phyloP scores from a whole-genome alignment of 2,888 invertebrate genomes.

The Entomobrya multifasciata region DNA sequence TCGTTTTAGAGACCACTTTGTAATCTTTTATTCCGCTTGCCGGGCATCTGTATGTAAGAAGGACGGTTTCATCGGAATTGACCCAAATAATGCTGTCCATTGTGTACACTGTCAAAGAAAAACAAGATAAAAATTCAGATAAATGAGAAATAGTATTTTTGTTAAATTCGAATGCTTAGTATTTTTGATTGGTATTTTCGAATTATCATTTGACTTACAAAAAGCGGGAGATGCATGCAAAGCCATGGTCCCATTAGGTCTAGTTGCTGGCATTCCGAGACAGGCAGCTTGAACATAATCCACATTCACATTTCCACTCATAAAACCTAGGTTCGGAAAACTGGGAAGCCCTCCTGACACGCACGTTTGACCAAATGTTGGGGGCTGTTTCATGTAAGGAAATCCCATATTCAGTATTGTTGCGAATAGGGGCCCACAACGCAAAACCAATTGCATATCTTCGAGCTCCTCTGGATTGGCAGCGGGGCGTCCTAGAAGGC shows the following conservation, averaged over 20 bases:
- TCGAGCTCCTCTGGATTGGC: slow-evolving; percentile 44
- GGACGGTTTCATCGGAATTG: slow-evolving; percentile 40
- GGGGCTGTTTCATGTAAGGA: slow-evolving; percentile 45
- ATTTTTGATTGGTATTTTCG: too few relatives aligned
- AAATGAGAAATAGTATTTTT: too few relatives aligned
- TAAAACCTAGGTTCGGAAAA: slow-evolving; percentile 48
- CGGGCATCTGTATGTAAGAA: slow-evolving; percentile 55
- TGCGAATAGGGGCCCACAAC: slow-evolving; percentile 51
- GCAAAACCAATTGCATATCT: slow-evolving; percentile 53
- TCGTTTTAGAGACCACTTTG: slow-evolving; percentile 62
- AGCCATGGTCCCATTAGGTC: slow-evolving; percentile 56
- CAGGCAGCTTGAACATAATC: slow-evolving; percentile 63
- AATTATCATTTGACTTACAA: slow-evolving; percentile 44
- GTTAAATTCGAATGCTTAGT: too few relatives aligned
- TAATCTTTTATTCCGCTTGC: slow-evolving; percentile 55
- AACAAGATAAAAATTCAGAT: too few relatives aligned
- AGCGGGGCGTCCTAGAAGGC: slow-evolving; percentile 56
- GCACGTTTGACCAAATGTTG: slow-evolving; percentile 54
- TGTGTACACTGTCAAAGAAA: slow-evolving; percentile 44
- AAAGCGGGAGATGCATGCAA: slow-evolving; percentile 47
- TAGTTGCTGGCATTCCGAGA: slow-evolving; percentile 50
- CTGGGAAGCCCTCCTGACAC: slow-evolving; percentile 46
- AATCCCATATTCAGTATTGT: slow-evolving; percentile 58
- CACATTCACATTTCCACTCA: slow-evolving; percentile 28
- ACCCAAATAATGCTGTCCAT: slow-evolving; percentile 67